Percentiles rank a stretch among this genome's conserved stretches.
These are phyloP conservation scores for Sinella curviseta DNA, from an alignment of 1,140 invertebrate species.

Conservation along the genomic window DNA sequence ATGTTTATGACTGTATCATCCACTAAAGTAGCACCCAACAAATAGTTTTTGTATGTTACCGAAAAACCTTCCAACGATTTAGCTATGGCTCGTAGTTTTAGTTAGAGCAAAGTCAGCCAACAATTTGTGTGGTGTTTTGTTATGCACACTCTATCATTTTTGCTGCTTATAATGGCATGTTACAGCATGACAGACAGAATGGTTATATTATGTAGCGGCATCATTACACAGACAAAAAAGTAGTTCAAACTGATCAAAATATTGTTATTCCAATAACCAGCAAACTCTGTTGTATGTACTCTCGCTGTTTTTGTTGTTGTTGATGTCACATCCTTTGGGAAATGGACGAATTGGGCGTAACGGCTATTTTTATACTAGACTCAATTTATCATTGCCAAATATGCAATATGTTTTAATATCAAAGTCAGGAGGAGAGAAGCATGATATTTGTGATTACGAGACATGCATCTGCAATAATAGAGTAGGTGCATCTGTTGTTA, in stretches of 20 bases:
- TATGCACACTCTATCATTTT: not conserved
- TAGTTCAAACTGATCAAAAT: slow-evolving; percentile 2
- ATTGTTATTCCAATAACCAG: not conserved
- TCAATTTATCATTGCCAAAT: slow-evolving; percentile 11
- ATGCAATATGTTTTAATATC: not conserved
- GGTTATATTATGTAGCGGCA: not conserved
- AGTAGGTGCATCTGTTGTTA: too few relatives aligned
- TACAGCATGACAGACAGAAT: not conserved
- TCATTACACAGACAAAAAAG: not conserved
- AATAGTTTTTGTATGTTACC: too few relatives aligned
- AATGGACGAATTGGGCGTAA: slow-evolving; percentile 9
- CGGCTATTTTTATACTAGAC: slow-evolving; percentile 4
- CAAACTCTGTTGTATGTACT: too few relatives aligned
- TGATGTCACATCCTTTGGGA: slow-evolving; percentile 16
- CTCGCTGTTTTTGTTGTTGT: too few relatives aligned
- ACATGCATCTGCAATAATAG: not conserved
- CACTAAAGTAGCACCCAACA: too few relatives aligned
- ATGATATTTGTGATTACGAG: too few relatives aligned
- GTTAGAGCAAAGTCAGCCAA: not conserved
- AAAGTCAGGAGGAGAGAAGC: too few relatives aligned
- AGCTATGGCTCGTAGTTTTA: too few relatives aligned
- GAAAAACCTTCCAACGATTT: too few relatives aligned
- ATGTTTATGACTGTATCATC: too few relatives aligned
- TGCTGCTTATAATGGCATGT: not conserved
- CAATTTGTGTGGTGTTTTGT: not conserved